Evolutionary conservation across 2,113 vertebrate genomes (phyloP).

Genomic region (Mus spicilegus): DNA sequence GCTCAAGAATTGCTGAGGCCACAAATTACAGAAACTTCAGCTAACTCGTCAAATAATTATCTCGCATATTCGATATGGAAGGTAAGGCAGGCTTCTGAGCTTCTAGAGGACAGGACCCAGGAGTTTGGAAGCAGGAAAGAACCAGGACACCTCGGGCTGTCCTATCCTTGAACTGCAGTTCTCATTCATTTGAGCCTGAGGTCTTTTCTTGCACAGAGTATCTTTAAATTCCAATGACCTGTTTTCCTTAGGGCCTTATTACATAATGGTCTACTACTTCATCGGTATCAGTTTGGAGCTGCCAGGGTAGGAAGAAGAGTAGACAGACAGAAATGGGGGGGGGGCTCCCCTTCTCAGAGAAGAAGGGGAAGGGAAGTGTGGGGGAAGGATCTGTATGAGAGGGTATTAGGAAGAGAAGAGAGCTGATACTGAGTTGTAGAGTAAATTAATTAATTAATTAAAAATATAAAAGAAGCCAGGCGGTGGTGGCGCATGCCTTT

Average conservation of each 20-base stretch:
- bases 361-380: too few species aligned
- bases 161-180: neutral
- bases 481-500: too few species aligned
- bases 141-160: neutral
- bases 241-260: neutral
- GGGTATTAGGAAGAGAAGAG: too few species aligned
- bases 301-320: too few species aligned
- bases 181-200: neutral
- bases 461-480: neutral
- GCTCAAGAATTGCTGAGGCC: neutral
- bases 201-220: neutral
- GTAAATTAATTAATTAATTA: neutral
- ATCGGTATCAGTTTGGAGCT: neutral
- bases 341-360: too few species aligned
- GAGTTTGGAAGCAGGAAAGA: constrained; percentile 29
- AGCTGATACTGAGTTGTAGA: too few species aligned
- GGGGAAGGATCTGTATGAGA: too few species aligned
- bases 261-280: neutral
- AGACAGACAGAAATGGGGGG: too few species aligned
- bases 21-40: constrained; percentile 23
- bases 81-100: neutral
- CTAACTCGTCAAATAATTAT: neutral
- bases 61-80: neutral
- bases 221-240: neutral
- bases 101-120: neutral